Evolutionary conservation across 2,888 invertebrate genomes (phyloP).

Genomic region (Entomobrya proxima): DNA sequence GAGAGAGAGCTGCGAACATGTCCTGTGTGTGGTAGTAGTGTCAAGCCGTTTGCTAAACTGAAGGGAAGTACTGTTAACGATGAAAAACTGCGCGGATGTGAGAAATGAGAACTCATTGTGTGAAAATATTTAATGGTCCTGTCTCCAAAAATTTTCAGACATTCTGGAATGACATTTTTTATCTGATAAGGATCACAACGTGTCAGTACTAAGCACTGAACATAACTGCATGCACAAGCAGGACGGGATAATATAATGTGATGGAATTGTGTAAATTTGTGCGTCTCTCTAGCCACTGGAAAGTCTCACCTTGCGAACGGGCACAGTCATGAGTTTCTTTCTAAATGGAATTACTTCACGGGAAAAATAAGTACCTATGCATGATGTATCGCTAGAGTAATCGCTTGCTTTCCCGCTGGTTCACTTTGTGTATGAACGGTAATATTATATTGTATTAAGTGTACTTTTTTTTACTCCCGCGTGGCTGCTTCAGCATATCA

Average conservation of each 20-base stretch:
- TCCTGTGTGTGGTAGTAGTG: neutral
- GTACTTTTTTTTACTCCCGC: neutral
- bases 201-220: conserved; percentile 14
- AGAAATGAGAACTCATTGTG: neutral
- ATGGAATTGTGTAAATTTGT: conserved; percentile 8
- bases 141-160: conserved; percentile 24
- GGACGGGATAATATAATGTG: neutral
- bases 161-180: conserved; percentile 12
- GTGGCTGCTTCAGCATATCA: neutral
- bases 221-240: neutral
- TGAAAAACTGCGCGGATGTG: neutral
- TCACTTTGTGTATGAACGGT: neutral
- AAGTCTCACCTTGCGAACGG: neutral
- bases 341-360: conserved; percentile 14
- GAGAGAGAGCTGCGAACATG: no score
- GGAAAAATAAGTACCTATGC: neutral
- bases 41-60: neutral
- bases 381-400: neutral
- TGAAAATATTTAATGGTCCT: conserved; percentile 1
- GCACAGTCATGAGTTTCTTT: neutral
- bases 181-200: conserved; percentile 3
- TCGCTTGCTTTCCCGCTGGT: neutral
- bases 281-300: neutral
- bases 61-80: neutral
- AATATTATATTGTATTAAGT: no score